Evolutionary conservation across 2,113 vertebrate genomes (phyloP), one percentile per base, ranked within the genome.

Genomic region (Ornithorhynchus anatinus): DNA sequence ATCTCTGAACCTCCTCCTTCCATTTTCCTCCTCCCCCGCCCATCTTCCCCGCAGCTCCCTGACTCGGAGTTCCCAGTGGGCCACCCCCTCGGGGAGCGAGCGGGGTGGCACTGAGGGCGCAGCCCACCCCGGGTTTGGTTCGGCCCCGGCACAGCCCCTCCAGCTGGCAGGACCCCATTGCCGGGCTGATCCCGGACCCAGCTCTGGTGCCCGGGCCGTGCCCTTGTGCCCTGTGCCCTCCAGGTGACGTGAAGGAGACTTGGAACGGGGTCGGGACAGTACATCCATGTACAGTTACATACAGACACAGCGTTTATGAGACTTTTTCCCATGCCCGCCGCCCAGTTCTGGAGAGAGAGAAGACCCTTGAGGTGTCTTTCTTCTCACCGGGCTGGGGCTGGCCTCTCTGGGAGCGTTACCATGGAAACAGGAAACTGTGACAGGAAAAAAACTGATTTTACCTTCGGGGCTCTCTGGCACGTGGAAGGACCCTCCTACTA

Each of bases 1-100:
- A 25, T 1, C 20, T 37, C 22, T 0, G 2, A 14, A 33, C 15
- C 16, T 23, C n/a, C 14, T 5, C 15, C 23, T 53, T 0, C 3
- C 31, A 42, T 19, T 75, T 52, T 33, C 0, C 1, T 60, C 19
- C 72, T 35, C 16, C 20, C 50, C 62, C 43, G 1, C 4, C 32
- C 5, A 1, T 69, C 67, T 65, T 9, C 23, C 81, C 56, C 86
- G 31, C 59, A 60, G 74, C 57, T 68, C 50, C 52, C 45, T 52
- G 61, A 79, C n/a, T 25, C 53, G 77, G 60, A 29, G 35, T 64
- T 60, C 33, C 29, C n/a, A 59, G 38, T 53, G 69, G 72, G 58
- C n/a, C n/a, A n/a, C n/a, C n/a, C n/a, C n/a, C n/a, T n/a, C n/a
- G n/a, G n/a, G n/a, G n/a, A n/a, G n/a, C n/a, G n/a, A n/a, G n/a